Percentiles rank a stretch among this genome's conserved stretches.
These are phyloP conservation scores for Leptoclinus maculatus DNA, from an alignment of 2,797 vertebrate genomes.

Conservation along the genomic window DNA sequence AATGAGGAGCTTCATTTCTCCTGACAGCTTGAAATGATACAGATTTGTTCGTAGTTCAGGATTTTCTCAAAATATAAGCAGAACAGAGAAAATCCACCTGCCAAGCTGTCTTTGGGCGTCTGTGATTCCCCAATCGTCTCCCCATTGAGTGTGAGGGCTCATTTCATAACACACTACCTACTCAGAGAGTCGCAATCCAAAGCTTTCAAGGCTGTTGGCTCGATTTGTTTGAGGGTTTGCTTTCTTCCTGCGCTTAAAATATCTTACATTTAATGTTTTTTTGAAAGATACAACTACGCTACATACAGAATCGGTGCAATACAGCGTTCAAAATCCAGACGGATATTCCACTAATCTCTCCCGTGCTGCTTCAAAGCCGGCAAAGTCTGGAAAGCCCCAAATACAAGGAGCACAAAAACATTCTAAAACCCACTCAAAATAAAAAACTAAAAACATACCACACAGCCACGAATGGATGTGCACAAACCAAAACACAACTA, in stretches of 20 bases:
- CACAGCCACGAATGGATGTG: slow-evolving; percentile 25
- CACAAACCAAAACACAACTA: slow-evolving; percentile 22
- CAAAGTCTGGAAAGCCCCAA: slow-evolving; percentile 11
- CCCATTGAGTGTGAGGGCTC: slow-evolving; percentile 14
- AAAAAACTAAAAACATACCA: neutral
- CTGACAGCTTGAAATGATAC: neutral
- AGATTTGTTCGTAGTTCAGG: slow-evolving; percentile 10
- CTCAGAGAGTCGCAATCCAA: slow-evolving; percentile 20
- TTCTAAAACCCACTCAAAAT: slow-evolving; percentile 38
- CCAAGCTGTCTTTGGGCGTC: slow-evolving; percentile 16
- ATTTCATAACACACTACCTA: slow-evolving; percentile 4
- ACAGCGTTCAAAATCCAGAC: neutral
- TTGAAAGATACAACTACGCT: neutral
- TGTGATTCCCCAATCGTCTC: slow-evolving; percentile 31
- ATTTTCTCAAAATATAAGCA: slow-evolving; percentile 28
- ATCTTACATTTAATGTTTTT: neutral
- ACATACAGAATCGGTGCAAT: neutral
- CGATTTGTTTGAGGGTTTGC: neutral
- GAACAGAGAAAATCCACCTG: slow-evolving; percentile 31
- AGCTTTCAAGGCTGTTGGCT: neutral
- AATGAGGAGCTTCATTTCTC: neutral
- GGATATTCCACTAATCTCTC: neutral
- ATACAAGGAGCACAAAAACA: slow-evolving; percentile 24
- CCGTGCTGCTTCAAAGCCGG: neutral
- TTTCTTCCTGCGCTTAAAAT: neutral